Base-by-base conservation (phyloP, 2,113 vertebrate genomes). In the Coryphaenoides rupestris region DNA sequence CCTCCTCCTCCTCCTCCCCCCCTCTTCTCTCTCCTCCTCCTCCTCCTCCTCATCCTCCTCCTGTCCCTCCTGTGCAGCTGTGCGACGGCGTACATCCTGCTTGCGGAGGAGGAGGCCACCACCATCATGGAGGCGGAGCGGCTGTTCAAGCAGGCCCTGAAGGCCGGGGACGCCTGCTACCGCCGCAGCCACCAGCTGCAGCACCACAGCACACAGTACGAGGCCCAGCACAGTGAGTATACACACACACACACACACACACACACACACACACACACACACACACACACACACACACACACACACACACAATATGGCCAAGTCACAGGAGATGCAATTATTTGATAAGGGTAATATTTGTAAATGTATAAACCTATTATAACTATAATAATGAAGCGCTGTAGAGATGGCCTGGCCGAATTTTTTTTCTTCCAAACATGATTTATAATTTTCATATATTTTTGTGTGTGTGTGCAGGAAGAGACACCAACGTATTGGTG, bases 91-190 rank as follows among this genome's bases (percentile, higher is more conserved):
- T 98, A 94, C 81, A 98, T 99, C 84, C 94, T 99, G 15, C 88
- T 99, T 83, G 96, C 96, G 0, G 96, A 99, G 88, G 96, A 99
- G 67, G 96, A 99, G 78, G 95, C 96, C 0, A 99, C 96, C 28
- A 99, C 96, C 16, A 99, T 99, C 79, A 93, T 98, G 71, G 96
- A 99, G 87, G 96, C 96, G 23, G 96, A 99, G 79, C 94, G 96
- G 47, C 84, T 99, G 19, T 99, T 99, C 75, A 98, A 96, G 75
- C 95, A 97, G 80, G 96, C 96, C 0, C 86, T 99, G 68, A 98
- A 99, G 78, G 92, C 95, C 17, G 96, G 96, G 52, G 96, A 99
- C 67, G 87, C 91, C 62, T 98, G 96, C 73, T 99, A 98, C 71
- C 91, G 96, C n/a, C 92, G 95, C 63, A 97, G 95, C 67, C 96